Evolutionary conservation across 2,113 vertebrate genomes (phyloP).

Genomic region (Colistium nudipinnis): DNA sequence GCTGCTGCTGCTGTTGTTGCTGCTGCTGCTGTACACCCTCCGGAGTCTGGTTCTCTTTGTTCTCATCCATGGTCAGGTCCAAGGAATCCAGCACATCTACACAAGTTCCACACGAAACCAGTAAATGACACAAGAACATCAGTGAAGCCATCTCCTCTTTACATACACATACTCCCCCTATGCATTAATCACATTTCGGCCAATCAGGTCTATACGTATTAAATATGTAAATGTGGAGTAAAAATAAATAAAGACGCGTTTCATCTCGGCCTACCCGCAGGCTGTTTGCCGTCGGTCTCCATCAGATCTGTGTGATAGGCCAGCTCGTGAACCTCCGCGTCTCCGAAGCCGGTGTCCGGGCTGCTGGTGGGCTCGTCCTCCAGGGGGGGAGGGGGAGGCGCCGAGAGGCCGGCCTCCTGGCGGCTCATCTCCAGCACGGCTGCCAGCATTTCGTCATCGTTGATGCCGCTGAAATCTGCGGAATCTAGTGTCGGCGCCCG

Average conservation of each 20-base stretch:
- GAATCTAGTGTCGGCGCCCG: constrained; percentile 54
- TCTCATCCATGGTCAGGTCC: constrained; percentile 92
- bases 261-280: constrained; percentile 79
- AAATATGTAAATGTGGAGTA: neutral
- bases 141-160: neutral
- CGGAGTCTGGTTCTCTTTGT: constrained; percentile 99
- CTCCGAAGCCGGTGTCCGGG: constrained; percentile 95
- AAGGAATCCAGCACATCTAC: constrained; percentile 78
- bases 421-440: constrained; percentile 94
- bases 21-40: constrained; percentile 83
- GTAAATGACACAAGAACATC: neutral
- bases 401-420: constrained; percentile 80
- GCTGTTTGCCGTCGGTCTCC: constrained; percentile 84
- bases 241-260: no score
- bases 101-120: neutral
- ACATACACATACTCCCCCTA: no score
- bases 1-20: no score
- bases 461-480: constrained; percentile 86
- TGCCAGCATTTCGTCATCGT: constrained; percentile 93
- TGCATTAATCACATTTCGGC: neutral
- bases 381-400: constrained; percentile 59
- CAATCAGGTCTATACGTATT: neutral
- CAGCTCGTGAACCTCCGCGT: constrained; percentile 89
- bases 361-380: constrained; percentile 91
- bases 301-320: constrained; percentile 85